Conservation (phyloP, 2,797 vertebrate species). For the Phrynocephalus guinanensis region DNA sequence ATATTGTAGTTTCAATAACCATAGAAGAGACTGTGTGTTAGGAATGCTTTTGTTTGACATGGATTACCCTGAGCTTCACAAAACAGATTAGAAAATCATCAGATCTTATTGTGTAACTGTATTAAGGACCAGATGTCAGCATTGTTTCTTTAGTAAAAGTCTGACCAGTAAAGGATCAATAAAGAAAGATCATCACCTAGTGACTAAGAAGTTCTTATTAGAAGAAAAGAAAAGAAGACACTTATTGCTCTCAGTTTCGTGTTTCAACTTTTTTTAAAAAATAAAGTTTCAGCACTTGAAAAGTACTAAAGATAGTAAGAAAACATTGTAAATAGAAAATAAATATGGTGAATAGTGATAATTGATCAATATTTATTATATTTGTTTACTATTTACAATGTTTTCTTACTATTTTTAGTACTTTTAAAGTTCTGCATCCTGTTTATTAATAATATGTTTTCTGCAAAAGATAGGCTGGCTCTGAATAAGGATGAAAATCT, state of each 20-base stretch:
- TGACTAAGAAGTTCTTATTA: neutral
- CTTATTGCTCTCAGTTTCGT: neutral
- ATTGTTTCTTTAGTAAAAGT: neutral
- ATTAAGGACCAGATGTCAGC: neutral
- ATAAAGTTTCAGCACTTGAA: too few relatives aligned
- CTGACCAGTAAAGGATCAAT: neutral
- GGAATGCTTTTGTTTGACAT: neutral
- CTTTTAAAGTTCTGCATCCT: too few relatives aligned
- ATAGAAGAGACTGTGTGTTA: neutral
- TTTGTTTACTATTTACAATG: too few relatives aligned
- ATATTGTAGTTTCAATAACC: too few relatives aligned
- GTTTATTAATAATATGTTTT: neutral
- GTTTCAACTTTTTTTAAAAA: neutral
- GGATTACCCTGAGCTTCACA: constrained; percentile 13
- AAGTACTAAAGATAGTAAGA: too few relatives aligned
- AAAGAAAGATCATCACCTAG: neutral
- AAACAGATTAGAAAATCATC: constrained; percentile 2
- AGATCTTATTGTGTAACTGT: neutral
- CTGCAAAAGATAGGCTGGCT: neutral
- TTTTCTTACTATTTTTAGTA: too few relatives aligned
- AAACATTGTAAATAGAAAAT: too few relatives aligned
- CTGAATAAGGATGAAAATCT: neutral
- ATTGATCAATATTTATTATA: too few relatives aligned
- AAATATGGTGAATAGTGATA: too few relatives aligned
- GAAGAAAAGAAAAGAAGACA: neutral